Conservation (phyloP, 92 coral and sea anemone species). For the Zoanthus sociatus region DNA sequence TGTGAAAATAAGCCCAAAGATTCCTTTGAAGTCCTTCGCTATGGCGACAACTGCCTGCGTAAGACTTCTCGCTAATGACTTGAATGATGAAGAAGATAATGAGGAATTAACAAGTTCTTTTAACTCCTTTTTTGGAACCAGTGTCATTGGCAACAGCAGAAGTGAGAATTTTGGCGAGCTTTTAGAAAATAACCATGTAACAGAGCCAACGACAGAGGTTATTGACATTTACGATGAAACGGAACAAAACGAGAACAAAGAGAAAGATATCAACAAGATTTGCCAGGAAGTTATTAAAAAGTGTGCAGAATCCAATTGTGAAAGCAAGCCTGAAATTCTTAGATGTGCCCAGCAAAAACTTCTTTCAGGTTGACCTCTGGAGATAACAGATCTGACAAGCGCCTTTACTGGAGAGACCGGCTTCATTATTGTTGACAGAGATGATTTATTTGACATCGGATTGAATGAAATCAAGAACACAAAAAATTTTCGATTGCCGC, state of each 20-base stretch:
- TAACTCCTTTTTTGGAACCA: neutral
- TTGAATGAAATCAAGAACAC: conserved; percentile 40
- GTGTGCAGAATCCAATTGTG: conserved; percentile 34
- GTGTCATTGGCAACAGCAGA: neutral
- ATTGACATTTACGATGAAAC: conserved; percentile 11
- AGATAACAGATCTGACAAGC: conserved; percentile 50
- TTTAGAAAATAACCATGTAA: neutral
- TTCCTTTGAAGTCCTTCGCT: conserved; percentile 52
- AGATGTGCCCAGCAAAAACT: conserved; percentile 49
- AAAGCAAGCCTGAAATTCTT: conserved; percentile 54
- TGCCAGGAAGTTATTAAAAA: conserved; percentile 42
- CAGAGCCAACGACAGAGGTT: conserved; percentile 26
- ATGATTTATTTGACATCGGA: conserved; percentile 33
- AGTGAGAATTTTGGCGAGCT: neutral
- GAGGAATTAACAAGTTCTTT: conserved; percentile 8
- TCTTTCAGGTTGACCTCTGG: conserved; percentile 67
- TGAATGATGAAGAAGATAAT: conserved; percentile 43
- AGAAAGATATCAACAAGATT: conserved; percentile 42
- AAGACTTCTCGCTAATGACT: conserved; percentile 43
- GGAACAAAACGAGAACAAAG: conserved; percentile 17
- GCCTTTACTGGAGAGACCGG: conserved; percentile 53
- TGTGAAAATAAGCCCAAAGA: conserved; percentile 46
- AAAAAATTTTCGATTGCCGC: conserved; percentile 45
- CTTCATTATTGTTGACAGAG: conserved; percentile 61
- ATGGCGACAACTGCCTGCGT: conserved; percentile 47